Conservation (phyloP, 2,888 invertebrate genomes). For the Ophioninae sp. region DNA sequence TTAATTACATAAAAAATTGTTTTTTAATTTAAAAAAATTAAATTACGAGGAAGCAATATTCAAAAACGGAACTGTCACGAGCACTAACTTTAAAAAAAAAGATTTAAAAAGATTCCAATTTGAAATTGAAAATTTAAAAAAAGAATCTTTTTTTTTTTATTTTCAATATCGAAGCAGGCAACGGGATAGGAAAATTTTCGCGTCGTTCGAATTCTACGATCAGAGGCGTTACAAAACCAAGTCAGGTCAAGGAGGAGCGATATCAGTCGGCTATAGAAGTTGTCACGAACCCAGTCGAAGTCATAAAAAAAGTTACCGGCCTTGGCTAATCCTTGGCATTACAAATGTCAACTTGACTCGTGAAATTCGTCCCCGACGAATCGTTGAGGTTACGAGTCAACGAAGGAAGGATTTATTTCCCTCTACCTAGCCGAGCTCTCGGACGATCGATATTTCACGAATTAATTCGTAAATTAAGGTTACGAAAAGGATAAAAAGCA, state of each 20-base stretch:
- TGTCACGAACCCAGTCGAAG: conserved; percentile 54
- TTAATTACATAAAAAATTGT: too few relatives aligned
- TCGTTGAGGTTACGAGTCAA: conserved; percentile 3
- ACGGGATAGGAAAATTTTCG: too few relatives aligned
- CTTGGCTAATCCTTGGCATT: conserved; percentile 66
- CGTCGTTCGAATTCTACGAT: too few relatives aligned
- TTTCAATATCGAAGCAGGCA: too few relatives aligned
- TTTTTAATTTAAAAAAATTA: too few relatives aligned
- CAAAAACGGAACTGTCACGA: too few relatives aligned
- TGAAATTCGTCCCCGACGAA: conserved; percentile 63
- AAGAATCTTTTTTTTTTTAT: too few relatives aligned
- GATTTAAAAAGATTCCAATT: too few relatives aligned
- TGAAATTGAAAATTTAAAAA: too few relatives aligned
- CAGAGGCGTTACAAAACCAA: background rate
- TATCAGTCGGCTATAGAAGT: background rate
- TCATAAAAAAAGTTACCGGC: conserved; percentile 52
- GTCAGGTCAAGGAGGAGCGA: background rate
- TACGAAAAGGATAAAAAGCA: conserved; percentile 6
- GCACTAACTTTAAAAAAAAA: too few relatives aligned
- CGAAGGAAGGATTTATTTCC: conserved; percentile 4
- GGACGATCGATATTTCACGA: conserved; percentile 39
- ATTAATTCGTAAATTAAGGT: conserved; percentile 13
- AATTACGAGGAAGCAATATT: too few relatives aligned
- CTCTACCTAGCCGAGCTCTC: background rate
- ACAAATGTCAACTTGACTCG: conserved; percentile 52